Base-by-base conservation (phyloP, 2,888 invertebrate genomes). In the Homarus gammarus region DNA sequence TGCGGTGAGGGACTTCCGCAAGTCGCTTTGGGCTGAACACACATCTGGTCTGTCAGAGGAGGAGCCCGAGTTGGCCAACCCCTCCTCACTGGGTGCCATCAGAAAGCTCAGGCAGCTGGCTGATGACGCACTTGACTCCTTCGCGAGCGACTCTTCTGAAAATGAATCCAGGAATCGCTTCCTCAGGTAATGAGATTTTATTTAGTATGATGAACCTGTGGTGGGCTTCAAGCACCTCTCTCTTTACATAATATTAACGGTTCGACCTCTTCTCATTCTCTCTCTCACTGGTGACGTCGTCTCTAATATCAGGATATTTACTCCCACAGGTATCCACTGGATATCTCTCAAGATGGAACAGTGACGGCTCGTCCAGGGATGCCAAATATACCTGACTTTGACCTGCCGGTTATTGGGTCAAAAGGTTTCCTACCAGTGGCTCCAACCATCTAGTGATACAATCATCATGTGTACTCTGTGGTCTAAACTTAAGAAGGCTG, bases 21-120 rank as follows among this genome's bases (percentile, higher is more conserved):
- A 73, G 33, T 40, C 79, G 10, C 81, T 89, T n/a, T 89, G 89
- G 89, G 79, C 83, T 22, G 89, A 89, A 40, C 89, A 89, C 85
- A 84, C 85, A 5, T 72, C 56, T 22, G 89, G 89, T 15, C 73
- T 81, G 40, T 85, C 84, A 22, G 85, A 89, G 72, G 61, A 79
- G 73, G 85, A 84, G 61, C 44, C 31, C 6, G 56, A 31, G 40
- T 51, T 89, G n/a, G 40, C 40, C 3, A 81, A 89, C 51, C 89
- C 89, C 2, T 31, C 85, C 36, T 89, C 89, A 22, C 56, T 56
- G 33, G 44, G 38, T 49, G 82, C 83, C 79, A 64, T 85, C 77
- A 61, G 51, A 40, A 70, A 44, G 68, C 38, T 89, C 33, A 78
- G 40, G 31, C 40, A 70, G 33, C 40, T 79, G 64, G 89, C 85